Evolutionary conservation across 1,140 invertebrate species (phyloP), one percentile per base, ranked within the genome.

Genomic region (Saccostrea glomerata): DNA sequence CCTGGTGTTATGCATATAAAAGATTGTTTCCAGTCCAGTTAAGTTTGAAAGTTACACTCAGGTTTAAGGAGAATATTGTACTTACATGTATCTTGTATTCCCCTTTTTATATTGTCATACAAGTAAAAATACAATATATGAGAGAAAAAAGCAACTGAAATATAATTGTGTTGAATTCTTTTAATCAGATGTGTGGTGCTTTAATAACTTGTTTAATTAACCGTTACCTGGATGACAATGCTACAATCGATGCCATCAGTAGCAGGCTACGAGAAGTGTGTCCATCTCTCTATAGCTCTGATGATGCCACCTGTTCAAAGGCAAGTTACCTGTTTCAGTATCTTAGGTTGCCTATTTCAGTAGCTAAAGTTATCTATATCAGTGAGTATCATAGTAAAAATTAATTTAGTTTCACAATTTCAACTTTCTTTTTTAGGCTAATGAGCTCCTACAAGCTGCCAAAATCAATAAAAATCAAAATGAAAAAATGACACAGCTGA

Each of bases 231-330:
- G 97, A 97, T 86, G 99, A 99, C 94, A 98, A 98, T 95, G 98
- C 98, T 0, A 98, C 97, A 4, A 98, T 99, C 0, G 98, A 98
- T 94, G 96, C 97, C 0, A 98, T 99, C 58, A 99, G 98, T 89
- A 95, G 96, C 23, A 97, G 97, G 94, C 95, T 99, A n/a, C 96
- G 98, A 84, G 97, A 98, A 93, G 96, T 98, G 0, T 99, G 99
- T 94, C 99, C 99, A 0, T 97, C 97, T 92, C 96, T 99, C 0
- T 99, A 99, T 93, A 97, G 97, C 92, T 97, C 97, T 92, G 99
- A 99, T 96, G 99, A 99, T 96, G 98, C 98, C 23, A 97, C 98
- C 56, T 98, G 97, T 94, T 97, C 98, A 25, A 98, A 99, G 96
- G 97, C 98, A 95, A 93, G 91, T 36, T n/a, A 63, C 0, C 3